A percentile compares a stretch with the other conserved stretches of the same genome.
Evolutionary conservation across 2,797 vertebrate genomes (phyloP).

Genomic region (Schizothorax lantsangensis): DNA sequence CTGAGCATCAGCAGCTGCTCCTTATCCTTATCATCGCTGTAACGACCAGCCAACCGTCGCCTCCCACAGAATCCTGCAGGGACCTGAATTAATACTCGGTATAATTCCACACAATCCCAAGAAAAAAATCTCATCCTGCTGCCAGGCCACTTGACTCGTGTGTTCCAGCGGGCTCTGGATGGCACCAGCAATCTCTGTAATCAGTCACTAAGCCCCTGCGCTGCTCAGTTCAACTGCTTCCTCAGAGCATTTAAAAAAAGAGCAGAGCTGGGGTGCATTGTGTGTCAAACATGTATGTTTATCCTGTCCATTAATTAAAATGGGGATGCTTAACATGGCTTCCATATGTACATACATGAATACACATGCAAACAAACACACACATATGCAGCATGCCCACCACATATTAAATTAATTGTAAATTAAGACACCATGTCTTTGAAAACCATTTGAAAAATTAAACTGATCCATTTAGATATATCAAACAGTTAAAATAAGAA

Average conservation of each 20-base stretch:
- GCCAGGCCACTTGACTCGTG: constrained; percentile 49
- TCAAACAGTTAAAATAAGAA: background rate
- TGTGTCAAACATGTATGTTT: constrained; percentile 18
- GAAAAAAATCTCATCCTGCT: constrained; percentile 54
- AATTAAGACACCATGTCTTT: background rate
- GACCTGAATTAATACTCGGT: constrained; percentile 57
- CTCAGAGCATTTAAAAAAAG: constrained; percentile 30
- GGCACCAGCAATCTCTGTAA: constrained; percentile 47
- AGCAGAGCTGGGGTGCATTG: constrained; percentile 20
- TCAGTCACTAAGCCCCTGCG: constrained; percentile 35
- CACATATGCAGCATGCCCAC: background rate
- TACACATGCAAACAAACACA: constrained; percentile 14
- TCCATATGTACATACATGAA: background rate
- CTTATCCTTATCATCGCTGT: constrained; percentile 49
- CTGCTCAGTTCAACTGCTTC: constrained; percentile 43
- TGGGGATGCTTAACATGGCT: background rate
- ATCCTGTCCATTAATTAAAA: constrained; percentile 33
- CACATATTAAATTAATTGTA: background rate
- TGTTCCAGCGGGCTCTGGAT: constrained; percentile 28
- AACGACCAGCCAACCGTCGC: constrained; percentile 1
- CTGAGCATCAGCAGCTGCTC: constrained; percentile 57
- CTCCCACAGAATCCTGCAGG: constrained; percentile 37
- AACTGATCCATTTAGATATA: background rate
- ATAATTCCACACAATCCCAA: constrained; percentile 61
- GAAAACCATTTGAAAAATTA: background rate